Conservation (phyloP, 1,140 invertebrate species). For the Drosophila novamexicana region DNA sequence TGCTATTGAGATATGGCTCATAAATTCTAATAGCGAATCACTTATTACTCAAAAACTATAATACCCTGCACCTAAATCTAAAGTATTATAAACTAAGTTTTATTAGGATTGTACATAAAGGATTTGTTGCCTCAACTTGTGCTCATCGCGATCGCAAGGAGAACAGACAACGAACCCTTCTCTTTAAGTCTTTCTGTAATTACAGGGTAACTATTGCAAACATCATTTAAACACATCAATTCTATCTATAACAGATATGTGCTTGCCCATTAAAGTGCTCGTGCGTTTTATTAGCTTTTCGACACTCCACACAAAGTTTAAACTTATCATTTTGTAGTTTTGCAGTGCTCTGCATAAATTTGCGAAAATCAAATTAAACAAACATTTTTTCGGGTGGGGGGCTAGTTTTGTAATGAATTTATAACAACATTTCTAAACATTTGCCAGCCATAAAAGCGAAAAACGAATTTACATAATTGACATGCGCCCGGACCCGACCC, state of each 20-base stretch:
- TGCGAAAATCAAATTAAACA: conserved; percentile 63
- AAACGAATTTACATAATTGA: conserved; percentile 72
- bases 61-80: neutral
- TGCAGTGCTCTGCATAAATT: conserved; percentile 42
- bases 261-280: conserved; percentile 13
- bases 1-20: conserved; percentile 6
- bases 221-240: neutral
- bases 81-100: neutral
- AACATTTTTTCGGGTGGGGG: conserved; percentile 42
- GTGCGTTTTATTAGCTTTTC: conserved; percentile 19
- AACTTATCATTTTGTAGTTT: conserved; percentile 71
- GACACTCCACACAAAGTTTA: conserved; percentile 32
- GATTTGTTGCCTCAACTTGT: too few species aligned
- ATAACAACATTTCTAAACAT: conserved; percentile 72
- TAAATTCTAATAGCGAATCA: too few species aligned
- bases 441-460: conserved; percentile 50
- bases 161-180: too few species aligned
- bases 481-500: conserved; percentile 41
- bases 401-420: conserved; percentile 74
- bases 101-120: too few species aligned
- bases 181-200: neutral
- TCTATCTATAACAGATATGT: neutral
- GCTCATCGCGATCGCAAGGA: too few species aligned
- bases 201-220: neutral
- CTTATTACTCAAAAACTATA: neutral